phyloP scores from a whole-genome alignment of 2,797 vertebrate genomes.

The Pseudopleuronectes americanus region DNA sequence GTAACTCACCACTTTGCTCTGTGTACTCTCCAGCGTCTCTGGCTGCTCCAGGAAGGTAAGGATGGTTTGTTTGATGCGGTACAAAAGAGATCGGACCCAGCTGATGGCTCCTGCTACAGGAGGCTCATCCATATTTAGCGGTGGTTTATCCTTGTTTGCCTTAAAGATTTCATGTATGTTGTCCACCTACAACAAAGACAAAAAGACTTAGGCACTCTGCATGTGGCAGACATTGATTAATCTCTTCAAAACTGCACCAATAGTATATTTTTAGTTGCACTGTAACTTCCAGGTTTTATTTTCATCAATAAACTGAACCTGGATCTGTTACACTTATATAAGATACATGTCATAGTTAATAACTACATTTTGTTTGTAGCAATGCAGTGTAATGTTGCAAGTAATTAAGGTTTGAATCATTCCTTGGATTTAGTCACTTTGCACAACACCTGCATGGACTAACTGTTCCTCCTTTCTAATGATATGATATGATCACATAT shows the following conservation, averaged over 20 bases:
- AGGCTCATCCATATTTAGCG: slow-evolving; percentile 87
- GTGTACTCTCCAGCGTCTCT: slow-evolving; percentile 83
- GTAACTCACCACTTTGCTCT: slow-evolving; percentile 80
- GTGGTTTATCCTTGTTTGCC: slow-evolving; percentile 83
- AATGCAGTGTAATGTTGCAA: too few relatives aligned
- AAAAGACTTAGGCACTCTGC: background rate
- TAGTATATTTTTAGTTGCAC: too few relatives aligned
- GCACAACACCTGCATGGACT: background rate
- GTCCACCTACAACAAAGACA: slow-evolving; percentile 83
- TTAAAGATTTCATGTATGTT: slow-evolving; percentile 84
- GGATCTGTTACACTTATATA: background rate
- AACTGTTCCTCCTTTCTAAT: background rate
- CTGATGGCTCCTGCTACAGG: slow-evolving; percentile 89
- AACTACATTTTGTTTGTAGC: too few relatives aligned
- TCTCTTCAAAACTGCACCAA: background rate
- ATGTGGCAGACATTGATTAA: too few relatives aligned
- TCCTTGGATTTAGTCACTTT: background rate
- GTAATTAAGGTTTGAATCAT: background rate
- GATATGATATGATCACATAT: background rate
- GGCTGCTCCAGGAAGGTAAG: slow-evolving; percentile 85
- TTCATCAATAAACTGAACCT: too few relatives aligned
- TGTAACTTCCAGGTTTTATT: too few relatives aligned
- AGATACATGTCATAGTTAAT: background rate
- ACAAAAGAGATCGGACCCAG: slow-evolving; percentile 88
- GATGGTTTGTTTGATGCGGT: slow-evolving; percentile 86